Evolutionary conservation across 2,888 invertebrate genomes (phyloP).

Genomic region (Yponomeuta plumbellus): DNA sequence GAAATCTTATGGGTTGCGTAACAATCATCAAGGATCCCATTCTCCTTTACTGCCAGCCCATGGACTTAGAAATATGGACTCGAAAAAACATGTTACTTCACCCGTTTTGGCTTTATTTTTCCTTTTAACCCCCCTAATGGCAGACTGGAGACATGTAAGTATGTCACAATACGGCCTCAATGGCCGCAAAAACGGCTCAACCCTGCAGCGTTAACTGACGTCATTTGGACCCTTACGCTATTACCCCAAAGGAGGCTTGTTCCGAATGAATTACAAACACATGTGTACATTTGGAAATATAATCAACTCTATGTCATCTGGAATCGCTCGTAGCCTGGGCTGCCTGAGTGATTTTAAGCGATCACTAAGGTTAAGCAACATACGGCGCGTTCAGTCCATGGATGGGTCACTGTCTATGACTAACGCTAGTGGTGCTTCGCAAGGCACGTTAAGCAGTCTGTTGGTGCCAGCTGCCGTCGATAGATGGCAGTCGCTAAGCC

Average conservation of each 20-base stretch:
- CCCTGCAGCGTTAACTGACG: constrained; percentile 1
- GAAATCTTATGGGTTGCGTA: not conserved
- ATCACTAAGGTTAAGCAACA: too few species aligned
- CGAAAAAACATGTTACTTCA: not conserved
- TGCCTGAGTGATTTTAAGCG: too few species aligned
- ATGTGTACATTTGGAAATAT: not conserved
- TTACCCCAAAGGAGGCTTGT: not conserved
- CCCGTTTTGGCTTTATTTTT: not conserved
- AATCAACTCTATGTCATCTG: too few species aligned
- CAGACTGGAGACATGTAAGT: not conserved
- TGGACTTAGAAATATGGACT: not conserved
- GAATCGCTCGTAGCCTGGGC: too few species aligned
- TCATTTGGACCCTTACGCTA: not conserved
- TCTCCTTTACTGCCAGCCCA: not conserved
- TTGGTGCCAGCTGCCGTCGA: too few species aligned
- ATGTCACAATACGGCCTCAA: not conserved
- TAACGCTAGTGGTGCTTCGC: too few species aligned
- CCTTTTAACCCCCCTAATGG: not conserved
- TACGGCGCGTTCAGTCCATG: too few species aligned
- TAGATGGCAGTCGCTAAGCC: too few species aligned
- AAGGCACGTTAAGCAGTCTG: too few species aligned
- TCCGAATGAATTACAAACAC: not conserved
- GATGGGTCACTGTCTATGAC: too few species aligned
- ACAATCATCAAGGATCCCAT: not conserved
- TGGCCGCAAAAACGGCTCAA: not conserved